A percentile compares a stretch with the other conserved stretches of the same genome.
Evolutionary conservation across 2,797 vertebrate species (phyloP).

Genomic region (Streptopelia turtur): DNA sequence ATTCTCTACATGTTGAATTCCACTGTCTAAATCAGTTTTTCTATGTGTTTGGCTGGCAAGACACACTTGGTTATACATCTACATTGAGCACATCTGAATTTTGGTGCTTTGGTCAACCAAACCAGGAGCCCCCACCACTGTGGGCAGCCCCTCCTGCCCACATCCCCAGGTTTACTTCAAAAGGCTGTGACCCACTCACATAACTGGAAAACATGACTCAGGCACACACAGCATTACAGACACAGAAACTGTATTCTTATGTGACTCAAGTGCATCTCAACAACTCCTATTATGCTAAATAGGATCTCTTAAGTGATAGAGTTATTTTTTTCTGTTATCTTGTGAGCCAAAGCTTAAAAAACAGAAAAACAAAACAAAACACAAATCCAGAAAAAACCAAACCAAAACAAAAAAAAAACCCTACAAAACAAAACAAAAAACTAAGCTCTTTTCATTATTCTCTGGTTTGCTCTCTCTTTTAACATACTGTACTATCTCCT

Average conservation of each 20-base stretch:
- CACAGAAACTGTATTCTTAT: background rate
- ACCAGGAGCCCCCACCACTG: fast-evolving
- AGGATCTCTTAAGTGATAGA: background rate
- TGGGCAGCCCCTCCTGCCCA: background rate
- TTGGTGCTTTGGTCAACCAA: background rate
- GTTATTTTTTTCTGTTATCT: background rate
- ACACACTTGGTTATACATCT: background rate
- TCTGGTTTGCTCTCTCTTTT: background rate
- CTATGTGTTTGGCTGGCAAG: background rate
- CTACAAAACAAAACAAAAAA: too few species aligned
- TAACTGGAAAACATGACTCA: background rate
- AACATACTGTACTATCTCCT: background rate
- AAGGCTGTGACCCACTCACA: background rate
- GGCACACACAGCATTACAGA: background rate
- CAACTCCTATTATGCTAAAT: background rate
- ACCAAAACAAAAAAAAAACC: background rate
- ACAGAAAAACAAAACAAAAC: background rate
- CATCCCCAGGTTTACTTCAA: background rate
- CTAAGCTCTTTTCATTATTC: background rate
- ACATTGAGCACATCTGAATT: background rate
- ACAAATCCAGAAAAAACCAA: background rate
- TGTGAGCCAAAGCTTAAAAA: background rate
- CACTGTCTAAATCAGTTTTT: background rate
- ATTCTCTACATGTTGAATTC: background rate
- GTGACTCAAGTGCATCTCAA: background rate